Evolutionary conservation across 2,888 invertebrate species (phyloP).

Genomic region (Microplitis manilae): DNA sequence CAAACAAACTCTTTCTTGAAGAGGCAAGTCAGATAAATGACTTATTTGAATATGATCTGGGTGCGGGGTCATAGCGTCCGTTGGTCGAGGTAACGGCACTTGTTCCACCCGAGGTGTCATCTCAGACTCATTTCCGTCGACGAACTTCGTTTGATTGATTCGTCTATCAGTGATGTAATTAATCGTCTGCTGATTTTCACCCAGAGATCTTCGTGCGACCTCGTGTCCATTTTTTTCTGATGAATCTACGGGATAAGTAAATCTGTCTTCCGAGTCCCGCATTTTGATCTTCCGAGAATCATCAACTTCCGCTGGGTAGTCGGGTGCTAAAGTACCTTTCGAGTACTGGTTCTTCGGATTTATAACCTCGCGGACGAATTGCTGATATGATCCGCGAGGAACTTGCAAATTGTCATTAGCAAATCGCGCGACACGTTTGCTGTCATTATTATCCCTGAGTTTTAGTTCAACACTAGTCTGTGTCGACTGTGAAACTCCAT

Average conservation of each 20-base stretch:
- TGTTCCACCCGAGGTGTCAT: slow-evolving; percentile 27
- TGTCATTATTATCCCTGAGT: background rate
- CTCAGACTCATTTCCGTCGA: slow-evolving; percentile 20
- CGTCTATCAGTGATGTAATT: background rate
- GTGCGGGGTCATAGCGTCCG: slow-evolving; percentile 24
- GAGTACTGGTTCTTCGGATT: slow-evolving; percentile 17
- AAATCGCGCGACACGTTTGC: background rate
- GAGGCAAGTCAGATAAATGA: slow-evolving; percentile 22
- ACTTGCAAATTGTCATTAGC: slow-evolving; percentile 19
- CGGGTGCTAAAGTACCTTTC: background rate
- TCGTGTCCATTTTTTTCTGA: background rate
- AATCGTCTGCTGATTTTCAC: background rate
- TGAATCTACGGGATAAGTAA: too few species aligned
- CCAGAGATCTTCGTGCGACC: background rate
- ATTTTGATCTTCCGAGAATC: background rate
- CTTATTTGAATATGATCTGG: slow-evolving; percentile 24
- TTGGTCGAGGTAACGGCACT: slow-evolving; percentile 25
- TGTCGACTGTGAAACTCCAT: background rate
- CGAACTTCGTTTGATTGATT: slow-evolving; percentile 15
- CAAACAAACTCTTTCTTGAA: background rate
- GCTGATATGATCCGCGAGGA: slow-evolving; percentile 28
- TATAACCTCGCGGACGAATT: slow-evolving; percentile 34
- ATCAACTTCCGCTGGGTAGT: background rate
- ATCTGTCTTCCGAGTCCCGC: too few species aligned
- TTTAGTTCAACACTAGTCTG: background rate